phyloP scores from a whole-genome alignment of 2,888 invertebrate species.

The Caenorhabditis sulstoni region DNA sequence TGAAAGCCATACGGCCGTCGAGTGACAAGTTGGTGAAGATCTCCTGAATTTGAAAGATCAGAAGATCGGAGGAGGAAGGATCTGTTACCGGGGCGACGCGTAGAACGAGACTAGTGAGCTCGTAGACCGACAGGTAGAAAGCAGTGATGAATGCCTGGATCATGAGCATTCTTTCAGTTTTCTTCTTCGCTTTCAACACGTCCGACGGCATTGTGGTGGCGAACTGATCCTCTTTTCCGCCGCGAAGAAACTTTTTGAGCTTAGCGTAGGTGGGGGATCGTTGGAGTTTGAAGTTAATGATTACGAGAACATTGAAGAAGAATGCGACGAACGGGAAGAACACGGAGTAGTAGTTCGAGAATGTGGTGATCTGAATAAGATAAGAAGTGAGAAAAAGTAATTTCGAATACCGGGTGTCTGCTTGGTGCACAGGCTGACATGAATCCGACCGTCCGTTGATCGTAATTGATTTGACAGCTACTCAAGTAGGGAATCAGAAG shows the following conservation, averaged over 20 bases:
- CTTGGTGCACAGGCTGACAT: constrained; percentile 32
- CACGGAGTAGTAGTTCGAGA: constrained; percentile 46
- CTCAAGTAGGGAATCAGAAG: constrained; percentile 42
- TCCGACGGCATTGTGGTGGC: constrained; percentile 40
- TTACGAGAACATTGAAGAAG: constrained; percentile 45
- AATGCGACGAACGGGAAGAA: constrained; percentile 48
- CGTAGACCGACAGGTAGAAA: constrained; percentile 42
- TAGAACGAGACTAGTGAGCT: constrained; percentile 35
- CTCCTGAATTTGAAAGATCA: constrained; percentile 10
- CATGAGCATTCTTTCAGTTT: constrained; percentile 48
- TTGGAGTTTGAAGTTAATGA: constrained; percentile 52
- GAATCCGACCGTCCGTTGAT: constrained; percentile 25
- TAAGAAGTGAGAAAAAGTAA: neutral
- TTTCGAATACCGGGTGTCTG: constrained; percentile 26
- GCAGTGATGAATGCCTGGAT: constrained; percentile 50
- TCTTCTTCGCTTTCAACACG: constrained; percentile 47
- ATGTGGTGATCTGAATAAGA: constrained; percentile 27
- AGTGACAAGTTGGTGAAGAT: constrained; percentile 28
- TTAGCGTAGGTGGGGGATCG: constrained; percentile 39
- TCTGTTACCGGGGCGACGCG: constrained; percentile 33
- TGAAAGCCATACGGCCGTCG: constrained; percentile 42
- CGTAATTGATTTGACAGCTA: constrained; percentile 31
- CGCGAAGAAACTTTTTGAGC: constrained; percentile 30
- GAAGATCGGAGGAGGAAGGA: too few relatives aligned
- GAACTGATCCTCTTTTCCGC: constrained; percentile 34